These are phyloP conservation scores for Drosophila phalerata DNA, from an alignment of 2,888 invertebrate genomes.

Conservation along the genomic window DNA sequence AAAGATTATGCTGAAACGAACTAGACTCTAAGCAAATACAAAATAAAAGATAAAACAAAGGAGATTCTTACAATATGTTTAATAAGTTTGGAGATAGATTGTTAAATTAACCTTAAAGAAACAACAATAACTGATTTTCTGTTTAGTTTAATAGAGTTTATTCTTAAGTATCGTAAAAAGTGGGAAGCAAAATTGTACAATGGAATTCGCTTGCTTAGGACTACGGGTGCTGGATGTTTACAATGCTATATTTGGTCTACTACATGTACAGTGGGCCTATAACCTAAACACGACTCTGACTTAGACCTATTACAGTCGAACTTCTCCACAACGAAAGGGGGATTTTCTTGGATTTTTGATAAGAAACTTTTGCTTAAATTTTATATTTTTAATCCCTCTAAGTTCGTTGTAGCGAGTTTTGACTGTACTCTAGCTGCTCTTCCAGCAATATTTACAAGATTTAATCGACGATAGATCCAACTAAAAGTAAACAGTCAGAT, in stretches of 20 bases:
- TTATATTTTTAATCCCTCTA: too few species aligned
- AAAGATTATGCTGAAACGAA: slow-evolving; percentile 58
- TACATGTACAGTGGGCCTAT: slow-evolving; percentile 68
- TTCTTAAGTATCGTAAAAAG: slow-evolving; percentile 61
- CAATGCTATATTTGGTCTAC: slow-evolving; percentile 80
- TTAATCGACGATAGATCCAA: slow-evolving; percentile 1
- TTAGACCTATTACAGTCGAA: slow-evolving; percentile 37
- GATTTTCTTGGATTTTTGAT: neutral
- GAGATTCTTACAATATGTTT: slow-evolving; percentile 10
- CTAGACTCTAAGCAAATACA: slow-evolving; percentile 41
- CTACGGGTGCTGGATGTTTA: slow-evolving; percentile 62
- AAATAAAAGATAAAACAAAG: slow-evolving; percentile 46
- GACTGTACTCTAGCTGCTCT: slow-evolving; percentile 40
- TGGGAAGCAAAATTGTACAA: slow-evolving; percentile 75
- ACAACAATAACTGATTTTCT: neutral
- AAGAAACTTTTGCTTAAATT: neutral
- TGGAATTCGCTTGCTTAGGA: slow-evolving; percentile 69
- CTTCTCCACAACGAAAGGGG: slow-evolving; percentile 5
- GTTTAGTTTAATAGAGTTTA: slow-evolving; percentile 40
- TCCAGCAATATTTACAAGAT: slow-evolving; percentile 66
- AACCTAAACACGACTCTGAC: slow-evolving; percentile 54
- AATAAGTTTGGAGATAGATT: neutral
- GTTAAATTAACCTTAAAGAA: too few species aligned
- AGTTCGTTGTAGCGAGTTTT: slow-evolving; percentile 1
- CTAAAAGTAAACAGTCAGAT: slow-evolving; percentile 88